phyloP scores from a whole-genome alignment of 2,797 vertebrate species.

The Merluccius polli region DNA sequence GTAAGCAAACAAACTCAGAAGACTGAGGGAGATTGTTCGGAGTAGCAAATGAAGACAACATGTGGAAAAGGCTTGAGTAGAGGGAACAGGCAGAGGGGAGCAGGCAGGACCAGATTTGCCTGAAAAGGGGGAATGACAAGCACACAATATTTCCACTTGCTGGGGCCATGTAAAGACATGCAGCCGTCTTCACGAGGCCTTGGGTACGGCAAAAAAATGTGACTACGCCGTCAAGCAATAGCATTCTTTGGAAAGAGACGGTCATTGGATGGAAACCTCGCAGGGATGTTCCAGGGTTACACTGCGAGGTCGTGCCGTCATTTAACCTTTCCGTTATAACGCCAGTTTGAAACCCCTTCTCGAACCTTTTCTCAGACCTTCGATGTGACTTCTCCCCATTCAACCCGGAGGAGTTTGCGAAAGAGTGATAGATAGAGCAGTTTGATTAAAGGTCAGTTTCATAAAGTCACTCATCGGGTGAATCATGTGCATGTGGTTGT shows the following conservation, averaged over 20 bases:
- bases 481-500: conserved; percentile 59
- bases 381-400: neutral
- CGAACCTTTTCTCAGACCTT: neutral
- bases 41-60: conserved; percentile 56
- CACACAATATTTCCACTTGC: conserved; percentile 59
- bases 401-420: neutral
- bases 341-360: neutral
- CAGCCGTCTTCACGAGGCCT: conserved; percentile 39
- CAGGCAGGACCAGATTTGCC: conserved; percentile 3
- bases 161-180: conserved; percentile 48
- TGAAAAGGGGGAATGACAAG: conserved; percentile 52
- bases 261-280: conserved; percentile 36
- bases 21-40: conserved; percentile 47
- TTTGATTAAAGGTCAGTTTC: conserved; percentile 43
- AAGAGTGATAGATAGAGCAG: conserved; percentile 11
- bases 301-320: conserved; percentile 6
- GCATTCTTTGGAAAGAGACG: conserved; percentile 43
- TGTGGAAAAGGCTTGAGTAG: conserved; percentile 58
- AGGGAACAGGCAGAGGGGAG: conserved; percentile 35
- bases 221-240: conserved; percentile 14
- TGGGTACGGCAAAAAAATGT: conserved; percentile 15
- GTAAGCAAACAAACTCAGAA: conserved; percentile 46
- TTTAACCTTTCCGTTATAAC: conserved; percentile 7
- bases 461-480: conserved; percentile 51
- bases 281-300: conserved; percentile 28